Evolutionary conservation across 2,797 vertebrate species (phyloP).

Genomic region (Remorina albescens): DNA sequence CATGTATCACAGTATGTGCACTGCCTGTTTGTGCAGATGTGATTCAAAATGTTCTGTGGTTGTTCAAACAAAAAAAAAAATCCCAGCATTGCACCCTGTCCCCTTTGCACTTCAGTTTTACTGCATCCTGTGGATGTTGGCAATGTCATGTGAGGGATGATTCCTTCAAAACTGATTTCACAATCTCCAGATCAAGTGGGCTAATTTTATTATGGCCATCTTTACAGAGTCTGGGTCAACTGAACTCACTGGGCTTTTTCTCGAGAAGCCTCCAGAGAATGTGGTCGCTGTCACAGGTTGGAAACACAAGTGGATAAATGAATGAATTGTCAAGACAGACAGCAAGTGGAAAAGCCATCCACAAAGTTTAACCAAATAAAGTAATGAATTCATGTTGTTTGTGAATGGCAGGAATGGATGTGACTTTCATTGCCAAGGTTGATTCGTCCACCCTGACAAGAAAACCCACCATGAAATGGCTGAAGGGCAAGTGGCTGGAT

Average conservation of each 20-base stretch:
- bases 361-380: neutral
- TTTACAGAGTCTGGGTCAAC: constrained; percentile 63
- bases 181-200: neutral
- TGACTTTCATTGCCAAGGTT: constrained; percentile 78
- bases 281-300: constrained; percentile 70
- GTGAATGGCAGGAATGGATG: constrained; percentile 73
- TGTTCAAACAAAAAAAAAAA: neutral
- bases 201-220: constrained; percentile 7
- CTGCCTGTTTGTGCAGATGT: neutral
- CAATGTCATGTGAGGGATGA: neutral
- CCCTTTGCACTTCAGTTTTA: constrained; percentile 30
- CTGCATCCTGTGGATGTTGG: constrained; percentile 9
- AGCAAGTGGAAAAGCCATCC: neutral
- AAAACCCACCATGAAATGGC: constrained; percentile 90
- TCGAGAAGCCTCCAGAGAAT: constrained; percentile 73
- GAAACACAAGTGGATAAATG: constrained; percentile 6
- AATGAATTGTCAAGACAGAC: neutral
- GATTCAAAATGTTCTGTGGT: neutral
- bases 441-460: constrained; percentile 82
- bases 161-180: neutral
- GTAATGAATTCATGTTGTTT: constrained; percentile 21
- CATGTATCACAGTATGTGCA: neutral
- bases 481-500: constrained; percentile 95
- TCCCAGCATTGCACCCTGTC: neutral
- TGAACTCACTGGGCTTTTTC: constrained; percentile 82